Percentiles rank a stretch among this genome's conserved stretches.
Evolutionary conservation across 2,113 vertebrate genomes (phyloP).

Genomic region (Genyomyrus donnyi): DNA sequence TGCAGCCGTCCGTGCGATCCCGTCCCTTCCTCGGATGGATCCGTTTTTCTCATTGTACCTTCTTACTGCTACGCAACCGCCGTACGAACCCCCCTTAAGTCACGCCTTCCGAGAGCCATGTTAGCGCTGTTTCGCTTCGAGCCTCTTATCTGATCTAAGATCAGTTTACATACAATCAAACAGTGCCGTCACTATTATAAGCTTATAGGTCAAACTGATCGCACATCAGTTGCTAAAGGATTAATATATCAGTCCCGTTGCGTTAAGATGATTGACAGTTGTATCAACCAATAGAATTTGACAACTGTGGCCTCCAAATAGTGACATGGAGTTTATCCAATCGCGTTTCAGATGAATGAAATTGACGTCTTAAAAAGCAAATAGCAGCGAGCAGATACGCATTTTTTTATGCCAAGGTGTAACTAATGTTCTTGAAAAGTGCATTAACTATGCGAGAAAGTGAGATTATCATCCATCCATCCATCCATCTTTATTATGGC

Average conservation of each 20-base stretch:
- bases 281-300: not conserved
- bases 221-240: not conserved
- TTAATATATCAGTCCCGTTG: not conserved
- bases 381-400: not conserved
- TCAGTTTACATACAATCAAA: not conserved
- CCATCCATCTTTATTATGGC: not conserved
- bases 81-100: not conserved
- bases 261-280: not conserved
- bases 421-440: not conserved
- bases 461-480: not conserved
- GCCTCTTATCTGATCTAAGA: not conserved
- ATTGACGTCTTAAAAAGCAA: not conserved
- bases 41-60: not conserved
- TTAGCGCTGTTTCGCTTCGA: not conserved
- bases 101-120: not conserved
- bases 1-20: not conserved
- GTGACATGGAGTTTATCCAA: not conserved
- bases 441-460: not conserved
- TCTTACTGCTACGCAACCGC: conserved; percentile 6
- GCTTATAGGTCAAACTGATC: not conserved
- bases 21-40: not conserved
- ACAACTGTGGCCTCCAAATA: not conserved
- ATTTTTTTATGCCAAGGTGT: not conserved
- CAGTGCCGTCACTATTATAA: not conserved
- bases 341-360: not conserved